phyloP scores from a whole-genome alignment of 2,113 vertebrate genomes.

The Vicugna pacos region DNA sequence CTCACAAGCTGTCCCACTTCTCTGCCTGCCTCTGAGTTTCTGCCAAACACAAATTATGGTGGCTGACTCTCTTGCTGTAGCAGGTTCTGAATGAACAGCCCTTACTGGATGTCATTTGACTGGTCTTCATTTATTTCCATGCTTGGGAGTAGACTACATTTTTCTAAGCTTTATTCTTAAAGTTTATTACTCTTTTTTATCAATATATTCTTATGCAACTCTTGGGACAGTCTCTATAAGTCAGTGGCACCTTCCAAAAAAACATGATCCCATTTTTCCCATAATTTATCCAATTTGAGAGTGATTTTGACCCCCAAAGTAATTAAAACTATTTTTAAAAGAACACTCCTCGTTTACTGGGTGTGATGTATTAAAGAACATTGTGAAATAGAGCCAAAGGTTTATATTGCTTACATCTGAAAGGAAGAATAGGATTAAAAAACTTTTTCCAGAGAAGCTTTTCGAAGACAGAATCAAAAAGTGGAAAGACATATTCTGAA shows the following conservation, averaged over 20 bases:
- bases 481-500: neutral
- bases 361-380: neutral
- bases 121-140: neutral
- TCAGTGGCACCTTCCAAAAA: neutral
- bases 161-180: neutral
- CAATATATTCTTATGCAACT: neutral
- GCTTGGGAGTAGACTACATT: neutral
- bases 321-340: conserved; percentile 12
- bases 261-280: neutral
- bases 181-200: neutral
- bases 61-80: neutral
- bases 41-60: neutral
- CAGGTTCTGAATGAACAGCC: neutral
- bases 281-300: neutral
- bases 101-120: neutral
- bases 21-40: neutral
- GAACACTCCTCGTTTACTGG: neutral
- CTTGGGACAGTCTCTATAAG: neutral
- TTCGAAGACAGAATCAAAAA: neutral
- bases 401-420: neutral
- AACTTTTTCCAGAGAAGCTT: neutral
- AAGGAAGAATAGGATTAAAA: neutral
- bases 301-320: conserved; percentile 8
- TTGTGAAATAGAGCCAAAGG: conserved; percentile 15
- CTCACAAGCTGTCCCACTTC: neutral